These are phyloP conservation scores for Smutsia temminckii DNA, from an alignment of 2,797 vertebrate species.

Conservation along the genomic window DNA sequence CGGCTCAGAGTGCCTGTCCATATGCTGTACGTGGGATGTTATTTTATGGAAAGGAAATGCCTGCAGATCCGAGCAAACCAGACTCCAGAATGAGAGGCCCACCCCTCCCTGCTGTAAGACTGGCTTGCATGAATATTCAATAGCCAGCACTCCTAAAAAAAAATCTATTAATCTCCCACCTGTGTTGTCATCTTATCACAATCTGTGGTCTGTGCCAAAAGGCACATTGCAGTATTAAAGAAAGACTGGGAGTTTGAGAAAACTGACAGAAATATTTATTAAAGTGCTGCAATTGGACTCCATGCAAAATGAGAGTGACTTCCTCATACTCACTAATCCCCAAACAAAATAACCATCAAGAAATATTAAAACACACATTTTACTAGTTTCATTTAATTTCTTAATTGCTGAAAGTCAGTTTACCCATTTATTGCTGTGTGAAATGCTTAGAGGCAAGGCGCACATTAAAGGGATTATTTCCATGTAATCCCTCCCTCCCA, in stretches of 20 bases:
- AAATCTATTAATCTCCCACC: conserved; percentile 19
- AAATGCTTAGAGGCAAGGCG: conserved; percentile 93
- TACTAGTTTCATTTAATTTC: conserved; percentile 90
- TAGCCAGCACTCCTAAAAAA: background rate
- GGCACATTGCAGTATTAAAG: conserved; percentile 68
- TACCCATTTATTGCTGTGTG: conserved; percentile 94
- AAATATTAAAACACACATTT: conserved; percentile 89
- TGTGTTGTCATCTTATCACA: conserved; percentile 48
- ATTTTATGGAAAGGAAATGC: background rate
- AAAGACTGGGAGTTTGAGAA: conserved; percentile 65
- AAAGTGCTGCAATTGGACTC: conserved; percentile 75
- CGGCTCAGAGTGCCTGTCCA: background rate
- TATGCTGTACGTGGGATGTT: background rate
- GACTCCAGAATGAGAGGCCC: background rate
- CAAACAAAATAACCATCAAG: conserved; percentile 86
- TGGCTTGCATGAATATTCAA: conserved; percentile 23
- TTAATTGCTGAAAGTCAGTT: conserved; percentile 93
- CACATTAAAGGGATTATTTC: conserved; percentile 96
- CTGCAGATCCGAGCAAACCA: background rate
- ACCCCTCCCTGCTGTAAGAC: background rate
- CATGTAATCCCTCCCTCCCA: conserved; percentile 94
- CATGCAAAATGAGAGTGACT: conserved; percentile 67
- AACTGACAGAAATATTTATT: conserved; percentile 76
- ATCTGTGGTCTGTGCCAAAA: conserved; percentile 58
- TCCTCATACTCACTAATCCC: conserved; percentile 84